Percentiles rank a stretch among this genome's conserved stretches.
phyloP scores from a whole-genome alignment of 2,888 invertebrate species.

The Corbicula japonica region DNA sequence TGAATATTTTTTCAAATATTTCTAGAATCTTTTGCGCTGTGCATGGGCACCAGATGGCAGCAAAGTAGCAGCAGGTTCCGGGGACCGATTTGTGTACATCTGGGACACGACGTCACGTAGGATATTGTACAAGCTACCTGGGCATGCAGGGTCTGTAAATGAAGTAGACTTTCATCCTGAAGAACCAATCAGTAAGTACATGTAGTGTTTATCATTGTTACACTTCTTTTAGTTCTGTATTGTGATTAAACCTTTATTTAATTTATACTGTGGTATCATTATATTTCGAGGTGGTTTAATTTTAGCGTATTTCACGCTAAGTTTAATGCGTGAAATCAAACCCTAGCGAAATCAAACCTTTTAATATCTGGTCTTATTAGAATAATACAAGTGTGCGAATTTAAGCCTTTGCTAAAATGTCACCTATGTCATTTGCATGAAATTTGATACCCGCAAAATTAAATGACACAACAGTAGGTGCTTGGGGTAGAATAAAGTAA shows the following conservation, averaged over 20 bases:
- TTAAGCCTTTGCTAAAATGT: too few relatives aligned
- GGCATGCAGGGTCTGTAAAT: slow-evolving; percentile 99
- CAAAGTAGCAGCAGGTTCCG: slow-evolving; percentile 96
- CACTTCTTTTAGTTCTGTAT: too few relatives aligned
- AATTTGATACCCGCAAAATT: too few relatives aligned
- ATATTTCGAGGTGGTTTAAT: too few relatives aligned
- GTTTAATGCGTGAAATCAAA: too few relatives aligned
- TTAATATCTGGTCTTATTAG: background rate
- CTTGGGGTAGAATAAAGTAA: too few relatives aligned
- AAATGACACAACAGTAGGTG: too few relatives aligned
- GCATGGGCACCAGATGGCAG: slow-evolving; percentile 97
- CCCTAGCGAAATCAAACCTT: too few relatives aligned
- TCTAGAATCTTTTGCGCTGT: slow-evolving; percentile 94
- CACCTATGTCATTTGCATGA: too few relatives aligned
- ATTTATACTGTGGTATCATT: too few relatives aligned
- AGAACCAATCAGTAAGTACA: slow-evolving; percentile 93
- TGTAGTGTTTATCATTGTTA: background rate
- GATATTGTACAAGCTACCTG: slow-evolving; percentile 98
- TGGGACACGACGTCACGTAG: slow-evolving; percentile 98
- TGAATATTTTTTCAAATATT: slow-evolving; percentile 28
- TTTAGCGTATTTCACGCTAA: too few relatives aligned
- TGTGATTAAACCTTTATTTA: too few relatives aligned
- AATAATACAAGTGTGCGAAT: background rate
- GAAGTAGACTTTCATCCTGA: slow-evolving; percentile 97
- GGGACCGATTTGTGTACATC: slow-evolving; percentile 97